Evolutionary conservation across 1,140 invertebrate genomes (phyloP).

Genomic region (Drosophila gunungcola): DNA sequence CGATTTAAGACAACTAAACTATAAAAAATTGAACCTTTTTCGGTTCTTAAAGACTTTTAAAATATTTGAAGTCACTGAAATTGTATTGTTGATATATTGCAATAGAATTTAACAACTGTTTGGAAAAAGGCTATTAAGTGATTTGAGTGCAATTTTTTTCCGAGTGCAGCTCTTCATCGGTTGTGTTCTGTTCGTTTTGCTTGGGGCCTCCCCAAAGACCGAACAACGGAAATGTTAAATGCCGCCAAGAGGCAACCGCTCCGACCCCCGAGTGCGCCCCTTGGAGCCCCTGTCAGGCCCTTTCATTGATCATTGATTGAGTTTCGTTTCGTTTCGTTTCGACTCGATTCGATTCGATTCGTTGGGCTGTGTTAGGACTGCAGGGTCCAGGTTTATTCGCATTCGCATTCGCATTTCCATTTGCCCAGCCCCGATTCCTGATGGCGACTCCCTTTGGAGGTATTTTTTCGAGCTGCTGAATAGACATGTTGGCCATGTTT

Average conservation of each 20-base stretch:
- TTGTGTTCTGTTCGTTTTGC: conserved; percentile 33
- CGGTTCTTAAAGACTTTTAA: neutral
- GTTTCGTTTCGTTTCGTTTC: conserved; percentile 57
- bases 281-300: conserved; percentile 22
- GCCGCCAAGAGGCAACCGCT: conserved; percentile 59
- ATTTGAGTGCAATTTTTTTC: neutral
- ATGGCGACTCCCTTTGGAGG: conserved; percentile 25
- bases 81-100: too few species aligned
- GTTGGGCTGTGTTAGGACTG: conserved; percentile 49
- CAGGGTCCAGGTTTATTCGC: conserved; percentile 26
- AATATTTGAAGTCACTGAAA: too few species aligned
- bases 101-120: too few species aligned
- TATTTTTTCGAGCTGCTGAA: conserved; percentile 34
- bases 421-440: conserved; percentile 4
- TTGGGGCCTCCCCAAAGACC: conserved; percentile 45
- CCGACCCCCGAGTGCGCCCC: conserved; percentile 6
- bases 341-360: conserved; percentile 42
- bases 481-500: conserved; percentile 77
- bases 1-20: too few species aligned
- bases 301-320: conserved; percentile 82
- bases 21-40: too few species aligned
- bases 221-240: conserved; percentile 81
- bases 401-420: conserved; percentile 29
- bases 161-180: conserved; percentile 29
- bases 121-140: too few species aligned